phyloP scores from a whole-genome alignment of 2,888 invertebrate genomes.

The Busseola fusca region DNA sequence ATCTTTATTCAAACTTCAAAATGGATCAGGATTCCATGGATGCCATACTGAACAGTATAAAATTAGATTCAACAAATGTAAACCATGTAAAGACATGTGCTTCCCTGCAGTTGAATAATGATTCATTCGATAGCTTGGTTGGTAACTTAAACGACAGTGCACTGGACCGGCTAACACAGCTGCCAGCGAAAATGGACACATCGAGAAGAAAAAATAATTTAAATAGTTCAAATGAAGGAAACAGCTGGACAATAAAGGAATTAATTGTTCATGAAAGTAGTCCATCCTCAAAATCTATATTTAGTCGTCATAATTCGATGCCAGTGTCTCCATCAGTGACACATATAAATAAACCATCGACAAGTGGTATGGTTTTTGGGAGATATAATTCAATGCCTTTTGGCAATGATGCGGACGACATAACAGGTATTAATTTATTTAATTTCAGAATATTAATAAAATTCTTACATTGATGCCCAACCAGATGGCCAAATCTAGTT shows the following conservation, averaged over 20 bases:
- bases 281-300: conserved; percentile 76
- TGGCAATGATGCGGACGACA: conserved; percentile 70
- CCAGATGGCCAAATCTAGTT: too few relatives aligned
- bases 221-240: conserved; percentile 47
- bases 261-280: conserved; percentile 73
- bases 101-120: conserved; percentile 79
- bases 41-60: conserved; percentile 79
- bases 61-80: conserved; percentile 77
- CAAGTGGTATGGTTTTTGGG: conserved; percentile 81
- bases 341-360: conserved; percentile 76
- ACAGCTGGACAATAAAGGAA: conserved; percentile 76
- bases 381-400: conserved; percentile 85
- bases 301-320: conserved; percentile 84
- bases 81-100: conserved; percentile 72
- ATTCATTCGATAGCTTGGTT: conserved; percentile 85
- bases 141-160: conserved; percentile 85
- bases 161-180: conserved; percentile 81
- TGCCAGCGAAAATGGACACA: conserved; percentile 71
- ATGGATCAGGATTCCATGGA: conserved; percentile 83
- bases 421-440: conserved; percentile 61
- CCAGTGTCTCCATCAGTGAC: conserved; percentile 81
- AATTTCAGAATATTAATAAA: background rate
- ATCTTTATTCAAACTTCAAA: conserved; percentile 67
- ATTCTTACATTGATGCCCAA: background rate
- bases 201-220: conserved; percentile 56